A percentile compares a stretch with the other conserved stretches of the same genome.
phyloP scores from a whole-genome alignment of 1,140 invertebrate genomes.

The Calycopis cecrops region DNA sequence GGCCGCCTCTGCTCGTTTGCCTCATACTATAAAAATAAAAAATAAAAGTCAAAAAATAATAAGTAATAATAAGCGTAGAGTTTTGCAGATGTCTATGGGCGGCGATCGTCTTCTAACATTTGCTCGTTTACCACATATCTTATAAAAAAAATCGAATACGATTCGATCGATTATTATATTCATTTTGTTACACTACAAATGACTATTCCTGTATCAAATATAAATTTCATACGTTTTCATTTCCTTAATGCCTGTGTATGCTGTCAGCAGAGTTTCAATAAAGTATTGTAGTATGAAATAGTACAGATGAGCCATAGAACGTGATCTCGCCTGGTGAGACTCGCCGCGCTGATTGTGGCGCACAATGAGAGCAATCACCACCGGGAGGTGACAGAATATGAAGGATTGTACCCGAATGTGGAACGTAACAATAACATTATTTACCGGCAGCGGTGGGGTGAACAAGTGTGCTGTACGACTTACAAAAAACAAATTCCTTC shows the following conservation, averaged over 20 bases:
- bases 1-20: too few species aligned
- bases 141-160: not conserved
- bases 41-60: too few species aligned
- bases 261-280: not conserved
- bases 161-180: not conserved
- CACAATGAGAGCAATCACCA: constrained; percentile 5
- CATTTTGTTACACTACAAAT: not conserved
- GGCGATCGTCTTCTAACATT: too few species aligned
- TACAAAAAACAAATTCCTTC: too few species aligned
- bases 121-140: too few species aligned
- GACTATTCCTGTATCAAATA: not conserved
- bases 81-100: too few species aligned
- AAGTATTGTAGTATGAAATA: not conserved
- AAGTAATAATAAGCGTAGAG: not conserved
- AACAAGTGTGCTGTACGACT: too few species aligned
- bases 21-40: too few species aligned
- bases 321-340: not conserved
- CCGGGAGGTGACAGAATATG: not conserved
- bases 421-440: too few species aligned
- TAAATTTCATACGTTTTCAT: too few species aligned
- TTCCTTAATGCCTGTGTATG: too few species aligned
- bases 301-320: constrained; percentile 7
- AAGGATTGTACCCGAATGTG: not conserved
- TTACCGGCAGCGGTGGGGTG: too few species aligned
- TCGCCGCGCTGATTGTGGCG: not conserved